Percentiles rank a stretch among this genome's conserved stretches.
These are phyloP conservation scores for Hydropsyche tenuis DNA, from an alignment of 1,140 invertebrate genomes.

Conservation along the genomic window DNA sequence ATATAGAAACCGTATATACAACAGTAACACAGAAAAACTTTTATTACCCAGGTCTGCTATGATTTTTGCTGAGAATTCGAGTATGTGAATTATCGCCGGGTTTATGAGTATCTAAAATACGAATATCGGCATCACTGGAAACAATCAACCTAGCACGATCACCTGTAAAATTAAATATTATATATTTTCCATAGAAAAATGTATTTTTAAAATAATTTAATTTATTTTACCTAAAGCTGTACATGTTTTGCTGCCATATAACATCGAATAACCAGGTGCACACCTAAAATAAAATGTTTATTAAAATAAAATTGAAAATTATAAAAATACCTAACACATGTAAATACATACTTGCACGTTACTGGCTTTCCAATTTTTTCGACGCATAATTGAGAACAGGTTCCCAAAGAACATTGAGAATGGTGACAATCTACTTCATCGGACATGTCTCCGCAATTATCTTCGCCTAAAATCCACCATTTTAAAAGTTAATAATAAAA, in stretches of 20 bases:
- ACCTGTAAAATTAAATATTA: constrained; percentile 50
- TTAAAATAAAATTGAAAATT: constrained; percentile 2
- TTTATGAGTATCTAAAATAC: constrained; percentile 69
- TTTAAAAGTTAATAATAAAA: constrained; percentile 1
- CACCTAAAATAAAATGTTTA: constrained; percentile 59
- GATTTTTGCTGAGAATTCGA: constrained; percentile 52
- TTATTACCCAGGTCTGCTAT: neutral
- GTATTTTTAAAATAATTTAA: neutral
- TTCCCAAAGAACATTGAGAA: constrained; percentile 68
- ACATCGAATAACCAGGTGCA: constrained; percentile 66
- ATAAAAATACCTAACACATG: neutral
- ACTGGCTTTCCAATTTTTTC: constrained; percentile 68
- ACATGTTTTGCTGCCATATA: constrained; percentile 61
- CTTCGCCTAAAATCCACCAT: constrained; percentile 48
- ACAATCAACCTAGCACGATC: constrained; percentile 67
- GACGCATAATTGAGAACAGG: constrained; percentile 78
- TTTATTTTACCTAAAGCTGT: constrained; percentile 62
- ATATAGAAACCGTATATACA: neutral
- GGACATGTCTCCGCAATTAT: constrained; percentile 71
- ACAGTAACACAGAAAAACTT: neutral
- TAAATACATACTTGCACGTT: constrained; percentile 65
- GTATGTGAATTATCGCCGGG: constrained; percentile 58
- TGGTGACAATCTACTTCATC: constrained; percentile 65
- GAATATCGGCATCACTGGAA: constrained; percentile 69
- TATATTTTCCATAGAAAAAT: neutral